Conservation (phyloP, 2,888 invertebrate species). For the Oligia strigilis region DNA sequence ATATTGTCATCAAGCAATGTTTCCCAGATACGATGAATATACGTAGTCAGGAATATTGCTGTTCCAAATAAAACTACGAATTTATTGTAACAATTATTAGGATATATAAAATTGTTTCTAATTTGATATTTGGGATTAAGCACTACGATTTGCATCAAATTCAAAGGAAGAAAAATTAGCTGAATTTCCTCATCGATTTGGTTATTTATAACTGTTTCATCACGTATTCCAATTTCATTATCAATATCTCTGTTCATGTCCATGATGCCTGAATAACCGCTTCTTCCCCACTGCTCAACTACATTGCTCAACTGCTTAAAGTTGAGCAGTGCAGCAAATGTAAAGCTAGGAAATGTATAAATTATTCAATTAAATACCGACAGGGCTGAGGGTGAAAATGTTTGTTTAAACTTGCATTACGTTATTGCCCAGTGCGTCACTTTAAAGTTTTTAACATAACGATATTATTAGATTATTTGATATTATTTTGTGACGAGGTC, state of each 20-base stretch:
- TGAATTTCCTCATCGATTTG: conserved; percentile 15
- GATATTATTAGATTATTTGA: background rate
- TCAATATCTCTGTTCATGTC: background rate
- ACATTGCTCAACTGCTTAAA: no score
- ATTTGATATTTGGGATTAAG: conserved; percentile 16
- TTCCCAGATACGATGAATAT: conserved; percentile 10
- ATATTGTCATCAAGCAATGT: conserved; percentile 10
- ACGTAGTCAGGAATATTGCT: background rate
- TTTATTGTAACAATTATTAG: conserved; percentile 8
- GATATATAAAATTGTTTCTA: background rate
- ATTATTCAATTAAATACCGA: background rate
- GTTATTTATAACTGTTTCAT: background rate
- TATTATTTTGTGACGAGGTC: background rate
- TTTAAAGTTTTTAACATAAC: background rate
- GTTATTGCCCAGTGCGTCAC: background rate
- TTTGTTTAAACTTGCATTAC: background rate
- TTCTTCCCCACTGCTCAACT: no score
- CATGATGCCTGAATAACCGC: background rate
- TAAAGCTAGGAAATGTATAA: background rate
- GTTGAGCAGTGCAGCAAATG: background rate
- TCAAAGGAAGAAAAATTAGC: conserved; percentile 10
- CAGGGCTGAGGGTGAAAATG: background rate
- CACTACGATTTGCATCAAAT: conserved; percentile 21
- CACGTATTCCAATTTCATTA: background rate
- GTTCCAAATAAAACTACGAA: background rate